A percentile compares a stretch with the other conserved stretches of the same genome.
These are phyloP conservation scores for Bubo scandiacus DNA, from an alignment of 2,113 vertebrate species.

Conservation along the genomic window DNA sequence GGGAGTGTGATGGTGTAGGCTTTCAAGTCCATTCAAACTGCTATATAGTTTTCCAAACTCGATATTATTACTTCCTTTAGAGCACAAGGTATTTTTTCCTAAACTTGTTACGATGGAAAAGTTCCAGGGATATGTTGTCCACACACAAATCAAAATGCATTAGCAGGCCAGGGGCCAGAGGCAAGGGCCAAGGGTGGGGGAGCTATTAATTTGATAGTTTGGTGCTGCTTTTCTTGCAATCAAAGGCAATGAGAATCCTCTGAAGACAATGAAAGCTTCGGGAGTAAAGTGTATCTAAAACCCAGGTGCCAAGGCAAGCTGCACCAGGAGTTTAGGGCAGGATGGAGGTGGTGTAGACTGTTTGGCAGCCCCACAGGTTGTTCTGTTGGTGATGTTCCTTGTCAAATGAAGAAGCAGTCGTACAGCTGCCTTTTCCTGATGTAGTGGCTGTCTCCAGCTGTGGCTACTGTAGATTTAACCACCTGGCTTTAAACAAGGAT, in stretches of 20 bases:
- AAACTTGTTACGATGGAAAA: constrained; percentile 61
- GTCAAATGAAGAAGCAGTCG: not conserved
- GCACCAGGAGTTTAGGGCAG: accelerated
- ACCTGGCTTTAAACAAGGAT: not conserved
- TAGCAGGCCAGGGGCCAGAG: constrained; percentile 39
- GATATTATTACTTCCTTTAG: constrained; percentile 75
- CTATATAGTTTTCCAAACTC: constrained; percentile 63
- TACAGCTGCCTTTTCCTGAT: not conserved
- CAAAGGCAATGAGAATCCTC: not conserved
- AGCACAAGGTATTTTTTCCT: constrained; percentile 51
- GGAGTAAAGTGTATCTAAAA: not conserved
- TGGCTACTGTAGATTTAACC: not conserved
- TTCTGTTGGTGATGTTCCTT: not conserved
- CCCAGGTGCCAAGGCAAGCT: not conserved
- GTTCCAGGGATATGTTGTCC: constrained; percentile 52
- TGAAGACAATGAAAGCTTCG: not conserved
- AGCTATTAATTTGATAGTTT: not conserved
- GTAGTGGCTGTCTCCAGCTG: not conserved
- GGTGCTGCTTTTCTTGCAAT: not conserved
- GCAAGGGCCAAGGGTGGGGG: not conserved
- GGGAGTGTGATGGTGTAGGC: constrained; percentile 20
- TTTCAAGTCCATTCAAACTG: constrained; percentile 64
- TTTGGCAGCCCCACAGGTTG: not conserved
- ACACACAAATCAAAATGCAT: constrained; percentile 12
- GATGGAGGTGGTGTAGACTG: not conserved